phyloP scores from a whole-genome alignment of 2,113 vertebrate species.

The Cavia porcellus region DNA sequence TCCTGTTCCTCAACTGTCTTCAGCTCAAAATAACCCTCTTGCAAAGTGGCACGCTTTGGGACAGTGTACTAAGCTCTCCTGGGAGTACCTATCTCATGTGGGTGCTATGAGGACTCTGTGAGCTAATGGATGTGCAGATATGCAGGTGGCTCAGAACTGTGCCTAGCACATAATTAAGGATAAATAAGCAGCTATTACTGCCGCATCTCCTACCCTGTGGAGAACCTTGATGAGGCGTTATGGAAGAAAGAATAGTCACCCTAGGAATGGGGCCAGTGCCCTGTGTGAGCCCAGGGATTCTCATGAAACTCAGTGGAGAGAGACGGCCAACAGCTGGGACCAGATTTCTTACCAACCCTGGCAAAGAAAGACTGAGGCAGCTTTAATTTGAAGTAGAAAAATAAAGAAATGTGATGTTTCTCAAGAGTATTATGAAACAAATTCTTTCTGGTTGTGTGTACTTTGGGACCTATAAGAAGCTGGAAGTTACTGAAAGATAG shows the following conservation, averaged over 20 bases:
- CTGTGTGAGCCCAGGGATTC: background rate
- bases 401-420: constrained; percentile 63
- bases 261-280: background rate
- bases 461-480: constrained; percentile 49
- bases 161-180: background rate
- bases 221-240: background rate
- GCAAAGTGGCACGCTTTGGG: background rate
- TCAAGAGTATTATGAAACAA: constrained; percentile 58
- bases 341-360: constrained; percentile 39
- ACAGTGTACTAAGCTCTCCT: background rate
- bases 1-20: background rate
- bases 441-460: constrained; percentile 46
- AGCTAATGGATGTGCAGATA: background rate
- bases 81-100: background rate
- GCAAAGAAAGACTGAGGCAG: constrained; percentile 37
- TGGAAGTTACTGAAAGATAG: constrained; percentile 64
- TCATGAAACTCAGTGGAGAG: background rate
- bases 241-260: background rate
- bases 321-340: background rate
- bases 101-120: background rate
- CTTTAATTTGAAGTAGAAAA: constrained; percentile 77
- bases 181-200: background rate
- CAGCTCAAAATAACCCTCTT: background rate
- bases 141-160: background rate
- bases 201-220: background rate